Conservation (phyloP, 2,113 vertebrate genomes). For the Colistium nudipinnis region DNA sequence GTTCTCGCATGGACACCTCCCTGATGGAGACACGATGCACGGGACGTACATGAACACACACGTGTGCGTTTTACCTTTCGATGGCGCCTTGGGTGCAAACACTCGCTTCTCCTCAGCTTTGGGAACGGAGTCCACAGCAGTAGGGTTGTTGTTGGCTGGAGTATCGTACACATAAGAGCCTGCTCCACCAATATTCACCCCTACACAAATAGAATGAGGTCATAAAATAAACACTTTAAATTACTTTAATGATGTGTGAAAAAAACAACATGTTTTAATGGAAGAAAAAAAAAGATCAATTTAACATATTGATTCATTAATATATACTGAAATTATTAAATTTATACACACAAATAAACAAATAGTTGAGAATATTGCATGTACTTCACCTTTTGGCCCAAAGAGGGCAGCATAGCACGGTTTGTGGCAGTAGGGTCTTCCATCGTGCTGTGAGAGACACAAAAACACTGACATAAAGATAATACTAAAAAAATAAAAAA, state of each 20-base stretch:
- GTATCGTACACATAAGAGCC: constrained; percentile 96
- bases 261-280: too few species aligned
- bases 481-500: background rate
- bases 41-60: background rate
- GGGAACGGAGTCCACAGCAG: constrained; percentile 77
- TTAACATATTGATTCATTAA: too few species aligned
- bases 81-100: constrained; percentile 81
- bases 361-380: background rate
- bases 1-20: background rate
- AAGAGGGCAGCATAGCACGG: constrained; percentile 92
- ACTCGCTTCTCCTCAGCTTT: constrained; percentile 86
- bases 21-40: background rate
- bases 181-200: constrained; percentile 94
- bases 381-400: constrained; percentile 86
- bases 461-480: constrained; percentile 11
- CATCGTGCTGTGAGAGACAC: constrained; percentile 83
- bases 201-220: constrained; percentile 64
- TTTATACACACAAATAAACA: background rate
- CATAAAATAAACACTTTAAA: background rate
- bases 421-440: constrained; percentile 91
- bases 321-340: too few species aligned
- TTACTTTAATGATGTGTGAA: too few species aligned
- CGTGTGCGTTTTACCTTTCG: constrained; percentile 84
- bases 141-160: constrained; percentile 78
- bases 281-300: too few species aligned